phyloP scores from a whole-genome alignment of 2,113 vertebrate genomes.

The Aythya baeri region DNA sequence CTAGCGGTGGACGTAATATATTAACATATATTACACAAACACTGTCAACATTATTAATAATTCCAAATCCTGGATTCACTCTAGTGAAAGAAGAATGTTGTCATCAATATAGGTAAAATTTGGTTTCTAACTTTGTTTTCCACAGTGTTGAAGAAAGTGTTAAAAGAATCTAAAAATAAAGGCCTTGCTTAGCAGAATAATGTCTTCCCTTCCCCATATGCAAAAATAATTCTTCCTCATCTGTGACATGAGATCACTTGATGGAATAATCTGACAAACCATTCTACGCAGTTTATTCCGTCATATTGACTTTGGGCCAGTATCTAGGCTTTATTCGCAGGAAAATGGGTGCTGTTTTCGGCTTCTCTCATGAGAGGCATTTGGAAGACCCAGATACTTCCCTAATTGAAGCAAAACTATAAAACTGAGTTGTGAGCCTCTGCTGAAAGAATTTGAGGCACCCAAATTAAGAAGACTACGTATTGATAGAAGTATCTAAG shows the following conservation, averaged over 20 bases:
- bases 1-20: background rate
- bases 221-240: background rate
- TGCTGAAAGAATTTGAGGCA: conserved; percentile 27
- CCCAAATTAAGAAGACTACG: conserved; percentile 38
- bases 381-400: conserved; percentile 22
- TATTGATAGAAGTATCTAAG: conserved; percentile 15
- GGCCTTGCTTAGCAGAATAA: background rate
- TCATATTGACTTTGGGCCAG: background rate
- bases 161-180: background rate
- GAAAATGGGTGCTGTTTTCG: background rate
- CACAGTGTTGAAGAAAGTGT: background rate
- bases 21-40: background rate
- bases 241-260: background rate
- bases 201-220: background rate
- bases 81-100: background rate
- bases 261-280: background rate
- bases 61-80: background rate
- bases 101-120: rapidly evolving
- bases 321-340: background rate
- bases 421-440: background rate
- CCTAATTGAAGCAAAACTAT: background rate
- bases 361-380: background rate
- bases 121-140: background rate
- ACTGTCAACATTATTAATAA: background rate
- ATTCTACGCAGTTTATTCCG: background rate